Evolutionary conservation across 2,888 invertebrate genomes (phyloP), one percentile per base, ranked within the genome.

Genomic region (Tachystola acroxantha): DNA sequence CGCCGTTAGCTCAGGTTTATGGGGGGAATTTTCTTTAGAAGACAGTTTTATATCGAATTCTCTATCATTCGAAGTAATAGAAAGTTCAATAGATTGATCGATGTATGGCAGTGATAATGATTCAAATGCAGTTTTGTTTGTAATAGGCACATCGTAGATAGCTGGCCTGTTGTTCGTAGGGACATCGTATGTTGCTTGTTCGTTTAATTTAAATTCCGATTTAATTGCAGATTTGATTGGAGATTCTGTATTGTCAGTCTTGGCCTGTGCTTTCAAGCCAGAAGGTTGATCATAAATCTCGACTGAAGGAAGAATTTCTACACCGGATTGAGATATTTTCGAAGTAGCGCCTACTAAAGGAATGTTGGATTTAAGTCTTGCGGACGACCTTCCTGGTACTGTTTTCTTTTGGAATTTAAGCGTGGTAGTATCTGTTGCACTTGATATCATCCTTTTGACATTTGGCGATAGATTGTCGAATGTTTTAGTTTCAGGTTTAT

Each of bases 401-500:
- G 68, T 62, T 69, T 76, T 85, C 68, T 80, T 84, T 53, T 82
- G 86, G 41, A 78, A 69, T 49, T 82, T 85, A 45, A 75, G 65
- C 42, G 75, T 73, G 27, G 77, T 80, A 1, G 76, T 70, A 45
- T 81, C 81, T 1, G 74, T 63, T 7, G 90, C 88, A 64, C 90
- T 82, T 2, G 90, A 89, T 43, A 91, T 79, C 75, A 91, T 89
- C 45, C 90, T 77, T 62, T 90, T 90, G 3, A 91, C 90, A 54
- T 89, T 89, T 3, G 90, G 89, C 10, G 90, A 90, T 9, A 90
- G 73, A 56, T 88, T 88, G 37, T 88, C 87, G 57, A 90, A 89
- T 30, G 82, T 61, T 1, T 70, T 55, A 37, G 66, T 53, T 37
- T 81, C 61, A 53, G 60, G 62, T 52, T 76, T 77, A 11, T 84